These are phyloP conservation scores for Latrodectus elegans DNA, from an alignment of 2,888 invertebrate genomes.

Conservation along the genomic window DNA sequence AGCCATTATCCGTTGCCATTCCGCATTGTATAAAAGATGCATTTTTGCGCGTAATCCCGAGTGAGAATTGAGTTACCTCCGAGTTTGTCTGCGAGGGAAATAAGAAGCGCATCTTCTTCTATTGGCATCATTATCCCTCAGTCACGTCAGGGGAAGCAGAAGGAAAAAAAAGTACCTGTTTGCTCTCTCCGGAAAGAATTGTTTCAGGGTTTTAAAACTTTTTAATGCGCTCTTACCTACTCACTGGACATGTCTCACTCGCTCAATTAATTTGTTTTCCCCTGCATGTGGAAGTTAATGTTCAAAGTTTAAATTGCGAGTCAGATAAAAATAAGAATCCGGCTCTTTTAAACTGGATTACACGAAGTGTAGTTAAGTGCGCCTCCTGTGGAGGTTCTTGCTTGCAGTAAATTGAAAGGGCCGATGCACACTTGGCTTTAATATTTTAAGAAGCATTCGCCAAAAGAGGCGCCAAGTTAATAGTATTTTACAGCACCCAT, in stretches of 20 bases:
- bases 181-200: neutral
- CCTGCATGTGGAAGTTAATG: conserved; percentile 31
- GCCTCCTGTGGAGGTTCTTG: neutral
- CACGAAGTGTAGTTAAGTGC: conserved; percentile 25
- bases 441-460: conserved; percentile 3
- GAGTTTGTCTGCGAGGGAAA: neutral
- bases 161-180: neutral
- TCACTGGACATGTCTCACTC: neutral
- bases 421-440: neutral
- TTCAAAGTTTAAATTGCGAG: conserved; percentile 49
- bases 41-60: neutral
- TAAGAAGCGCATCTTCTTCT: neutral
- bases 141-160: neutral
- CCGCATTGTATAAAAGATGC: neutral
- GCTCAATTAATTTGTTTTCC: conserved; percentile 31
- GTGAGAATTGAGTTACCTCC: neutral
- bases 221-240: neutral
- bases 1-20: too few relatives aligned
- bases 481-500: neutral
- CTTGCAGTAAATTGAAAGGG: neutral
- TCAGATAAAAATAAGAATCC: conserved; percentile 10
- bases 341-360: conserved; percentile 21
- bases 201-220: neutral
- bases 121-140: neutral
- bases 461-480: neutral